Base-by-base conservation (phyloP, 2,113 vertebrate species). In the Neodon shergylaensis region DNA sequence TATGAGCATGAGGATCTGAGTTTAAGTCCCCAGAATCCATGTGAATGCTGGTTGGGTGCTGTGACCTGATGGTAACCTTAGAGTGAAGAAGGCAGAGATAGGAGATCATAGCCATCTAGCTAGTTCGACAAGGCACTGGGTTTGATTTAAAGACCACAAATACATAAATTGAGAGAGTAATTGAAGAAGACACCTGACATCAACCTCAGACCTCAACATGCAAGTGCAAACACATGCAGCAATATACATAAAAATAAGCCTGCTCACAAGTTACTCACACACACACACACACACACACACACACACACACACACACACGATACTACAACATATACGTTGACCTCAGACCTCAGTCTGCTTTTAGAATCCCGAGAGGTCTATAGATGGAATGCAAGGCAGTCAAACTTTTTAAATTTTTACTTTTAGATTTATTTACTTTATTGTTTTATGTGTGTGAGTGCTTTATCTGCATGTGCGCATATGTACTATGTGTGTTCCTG, bases 311-410 rank as follows among this genome's bases (percentile, higher is more conserved):
- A 54, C 16, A 54, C 54, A 58, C 58, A 83, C 28, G 26, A 65
- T 84, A 31, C 52, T 82, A 49, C 49, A 72, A 47, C 4, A 36
- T 54, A 52, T 44, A 22, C 26, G 9, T 70, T 92, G 44, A 36
- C 9, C 52, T 91, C 83, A 85, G 58, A 31, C 81, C 94, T 95
- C 66, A 11, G 21, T 91, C 58, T 88, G 19, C 36, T 88, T 96
- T 95, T 79, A 42, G 22, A 68, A 85, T 13, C 39, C 31, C 42
- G 11, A 70, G 24, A 95, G 19, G 33, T 81, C 74, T 54, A 44
- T 33, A 47, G 58, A 78, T 14, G 76, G 65, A 79, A 79, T 79
- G 24, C 33, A 72, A 8, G 66, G 3, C 42, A 3, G 68, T 90
- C 26, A 92, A 90, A 78, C 28, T 5, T 88, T 39, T 42, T 61